These are phyloP conservation scores for Dryas iulia DNA, from an alignment of 1,140 invertebrate species.

Conservation along the genomic window DNA sequence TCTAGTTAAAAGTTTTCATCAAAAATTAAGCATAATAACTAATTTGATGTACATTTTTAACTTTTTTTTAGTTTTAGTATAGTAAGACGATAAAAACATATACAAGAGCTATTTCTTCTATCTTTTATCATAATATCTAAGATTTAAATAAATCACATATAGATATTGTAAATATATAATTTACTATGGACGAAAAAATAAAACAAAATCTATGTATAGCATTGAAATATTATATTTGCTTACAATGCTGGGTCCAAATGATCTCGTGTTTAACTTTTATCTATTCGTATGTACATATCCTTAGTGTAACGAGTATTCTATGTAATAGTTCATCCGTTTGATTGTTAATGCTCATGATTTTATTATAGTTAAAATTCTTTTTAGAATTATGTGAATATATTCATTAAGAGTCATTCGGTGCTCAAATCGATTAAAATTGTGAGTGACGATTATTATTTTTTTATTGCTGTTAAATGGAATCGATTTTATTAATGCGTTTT, in stretches of 20 bases:
- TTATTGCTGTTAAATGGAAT: no score
- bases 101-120: background rate
- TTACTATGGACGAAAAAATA: background rate
- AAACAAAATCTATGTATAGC: background rate
- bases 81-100: no score
- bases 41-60: no score
- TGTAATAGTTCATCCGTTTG: background rate
- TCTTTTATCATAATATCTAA: background rate
- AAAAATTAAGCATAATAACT: no score
- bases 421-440: no score
- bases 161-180: background rate
- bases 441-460: no score
- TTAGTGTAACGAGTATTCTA: conserved; percentile 6
- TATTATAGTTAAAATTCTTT: conserved; percentile 12
- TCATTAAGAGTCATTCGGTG: no score
- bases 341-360: conserved; percentile 23
- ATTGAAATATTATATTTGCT: background rate
- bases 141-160: background rate
- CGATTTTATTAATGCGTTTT: no score
- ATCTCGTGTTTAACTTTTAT: conserved; percentile 35
- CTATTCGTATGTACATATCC: conserved; percentile 38
- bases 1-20: no score
- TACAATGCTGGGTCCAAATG: conserved; percentile 39
- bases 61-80: no score
- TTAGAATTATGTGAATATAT: background rate